Conservation (phyloP, 2,797 vertebrate species). For the Psittacula echo region DNA sequence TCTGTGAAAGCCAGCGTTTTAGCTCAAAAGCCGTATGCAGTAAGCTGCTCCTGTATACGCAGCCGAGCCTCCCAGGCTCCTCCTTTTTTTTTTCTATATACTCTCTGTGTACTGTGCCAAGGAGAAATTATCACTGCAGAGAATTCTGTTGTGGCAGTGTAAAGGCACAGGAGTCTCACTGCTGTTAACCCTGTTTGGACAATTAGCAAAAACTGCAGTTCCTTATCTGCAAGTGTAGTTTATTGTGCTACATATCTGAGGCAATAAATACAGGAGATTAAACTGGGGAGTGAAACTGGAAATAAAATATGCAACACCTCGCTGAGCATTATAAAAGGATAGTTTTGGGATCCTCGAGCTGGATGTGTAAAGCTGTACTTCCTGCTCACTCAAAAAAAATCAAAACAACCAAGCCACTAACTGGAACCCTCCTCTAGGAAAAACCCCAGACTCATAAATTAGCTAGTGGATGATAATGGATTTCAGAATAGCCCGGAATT, state of each 20-base stretch:
- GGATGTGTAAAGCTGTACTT: not conserved
- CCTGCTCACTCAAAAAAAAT: not conserved
- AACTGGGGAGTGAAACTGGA: not conserved
- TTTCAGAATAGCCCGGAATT: not conserved
- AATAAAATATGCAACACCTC: not conserved
- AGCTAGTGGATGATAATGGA: not conserved
- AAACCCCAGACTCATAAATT: rapidly evolving
- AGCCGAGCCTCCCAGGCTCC: not conserved
- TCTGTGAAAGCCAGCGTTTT: not conserved
- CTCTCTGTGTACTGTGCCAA: rapidly evolving
- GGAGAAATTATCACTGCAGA: not conserved
- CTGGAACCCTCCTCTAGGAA: not conserved
- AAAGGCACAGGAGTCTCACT: not conserved
- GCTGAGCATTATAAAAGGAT: not conserved
- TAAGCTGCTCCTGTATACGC: not conserved
- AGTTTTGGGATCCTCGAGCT: not conserved
- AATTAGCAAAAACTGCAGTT: not conserved
- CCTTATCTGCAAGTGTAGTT: not conserved
- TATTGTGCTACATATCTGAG: not conserved
- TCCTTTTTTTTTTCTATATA: rapidly evolving
- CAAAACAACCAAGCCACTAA: not conserved
- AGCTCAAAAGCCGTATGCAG: not conserved
- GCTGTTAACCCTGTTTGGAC: not conserved
- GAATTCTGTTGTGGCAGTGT: not conserved
- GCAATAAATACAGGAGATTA: not conserved